Conservation (phyloP, 2,113 vertebrate genomes). For the Petrocephalus microphthalmus region DNA sequence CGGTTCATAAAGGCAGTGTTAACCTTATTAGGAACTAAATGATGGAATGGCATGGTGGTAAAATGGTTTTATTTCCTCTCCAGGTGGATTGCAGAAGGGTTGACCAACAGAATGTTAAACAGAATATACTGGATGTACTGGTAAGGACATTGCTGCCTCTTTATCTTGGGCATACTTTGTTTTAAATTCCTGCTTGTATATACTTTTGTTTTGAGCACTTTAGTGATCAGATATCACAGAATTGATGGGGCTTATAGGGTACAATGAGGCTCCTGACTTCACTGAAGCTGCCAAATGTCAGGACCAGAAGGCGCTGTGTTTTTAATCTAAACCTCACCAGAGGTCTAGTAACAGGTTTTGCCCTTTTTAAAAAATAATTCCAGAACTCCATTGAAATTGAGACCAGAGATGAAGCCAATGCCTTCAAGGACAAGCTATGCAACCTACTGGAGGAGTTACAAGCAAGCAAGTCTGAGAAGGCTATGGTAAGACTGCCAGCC, state of each 20-base stretch:
- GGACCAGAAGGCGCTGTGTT: background rate
- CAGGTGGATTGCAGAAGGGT: conserved; percentile 16
- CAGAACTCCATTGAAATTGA: conserved; percentile 61
- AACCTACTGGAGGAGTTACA: conserved; percentile 59
- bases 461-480: conserved; percentile 43
- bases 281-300: background rate
- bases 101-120: conserved; percentile 15
- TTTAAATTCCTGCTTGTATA: too few relatives aligned
- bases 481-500: conserved; percentile 32
- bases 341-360: background rate
- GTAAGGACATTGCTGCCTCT: conserved; percentile 38
- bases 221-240: background rate
- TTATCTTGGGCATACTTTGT: background rate
- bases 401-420: conserved; percentile 58
- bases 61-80: background rate
- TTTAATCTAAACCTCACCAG: background rate
- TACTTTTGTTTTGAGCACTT: background rate
- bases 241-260: background rate
- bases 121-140: conserved; percentile 53
- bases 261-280: background rate
- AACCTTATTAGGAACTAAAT: background rate
- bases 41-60: background rate
- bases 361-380: background rate
- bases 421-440: conserved; percentile 59
- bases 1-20: background rate